Evolutionary conservation across 2,113 vertebrate genomes (phyloP).

Genomic region (Cromileptes altivelis): DNA sequence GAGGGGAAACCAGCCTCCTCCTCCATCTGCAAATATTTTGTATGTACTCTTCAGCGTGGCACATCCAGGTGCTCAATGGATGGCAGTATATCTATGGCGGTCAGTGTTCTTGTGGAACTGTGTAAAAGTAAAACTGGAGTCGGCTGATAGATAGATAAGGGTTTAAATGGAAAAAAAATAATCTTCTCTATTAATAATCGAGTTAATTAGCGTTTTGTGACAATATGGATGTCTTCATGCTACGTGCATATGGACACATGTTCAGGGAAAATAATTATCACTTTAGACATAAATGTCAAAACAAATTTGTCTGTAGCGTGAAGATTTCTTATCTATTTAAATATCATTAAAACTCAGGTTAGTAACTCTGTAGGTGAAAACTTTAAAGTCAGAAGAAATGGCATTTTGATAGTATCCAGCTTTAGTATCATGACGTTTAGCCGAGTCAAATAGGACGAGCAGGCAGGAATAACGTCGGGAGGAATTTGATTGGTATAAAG

Average conservation of each 20-base stretch:
- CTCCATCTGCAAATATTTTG: not conserved
- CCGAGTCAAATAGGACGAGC: too few species aligned
- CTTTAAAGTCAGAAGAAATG: too few species aligned
- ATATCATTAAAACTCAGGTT: not conserved
- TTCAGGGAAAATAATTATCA: not conserved
- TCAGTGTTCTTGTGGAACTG: not conserved
- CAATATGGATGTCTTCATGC: not conserved
- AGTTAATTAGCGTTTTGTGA: not conserved
- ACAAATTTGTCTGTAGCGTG: not conserved
- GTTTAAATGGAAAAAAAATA: too few species aligned
- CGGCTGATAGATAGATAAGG: not conserved
- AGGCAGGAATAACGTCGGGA: too few species aligned
- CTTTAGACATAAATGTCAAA: not conserved
- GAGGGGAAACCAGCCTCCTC: not conserved
- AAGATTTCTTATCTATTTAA: not conserved
- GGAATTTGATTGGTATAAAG: too few species aligned
- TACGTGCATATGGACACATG: not conserved
- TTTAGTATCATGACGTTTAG: too few species aligned
- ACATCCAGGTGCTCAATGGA: not conserved
- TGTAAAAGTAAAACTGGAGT: not conserved
- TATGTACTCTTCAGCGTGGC: not conserved
- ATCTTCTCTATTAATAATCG: not conserved
- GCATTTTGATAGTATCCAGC: too few species aligned
- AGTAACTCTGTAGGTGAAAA: too few species aligned
- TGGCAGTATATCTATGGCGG: too few species aligned